Evolutionary conservation across 2,113 vertebrate genomes (phyloP), one percentile per base, ranked within the genome.

Genomic region (Hemibagrus wyckioides): DNA sequence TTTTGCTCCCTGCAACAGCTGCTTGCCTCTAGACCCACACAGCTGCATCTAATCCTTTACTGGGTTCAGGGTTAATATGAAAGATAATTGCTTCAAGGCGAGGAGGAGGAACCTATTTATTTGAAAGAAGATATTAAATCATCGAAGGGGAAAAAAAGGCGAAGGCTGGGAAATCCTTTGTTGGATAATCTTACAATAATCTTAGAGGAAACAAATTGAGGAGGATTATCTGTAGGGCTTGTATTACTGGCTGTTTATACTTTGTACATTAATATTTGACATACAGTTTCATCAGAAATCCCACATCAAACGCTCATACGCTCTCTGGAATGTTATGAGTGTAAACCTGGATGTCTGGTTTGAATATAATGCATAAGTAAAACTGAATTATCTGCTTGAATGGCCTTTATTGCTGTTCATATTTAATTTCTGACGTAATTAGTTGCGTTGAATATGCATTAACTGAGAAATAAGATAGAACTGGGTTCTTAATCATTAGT

Each of bases 61-160:
- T 30, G 80, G 89, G 80, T 86, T 87, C 71, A 61, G 85, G 86
- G 82, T 90, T 91, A 91, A 89, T 92, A 84, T 83, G 85, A 77
- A 61, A 82, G 80, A 88, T 91, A 86, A 91, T 88, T 89, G 82
- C 86, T 90, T 89, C 75, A 89, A 84, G 81, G 80, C 73, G 44
- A 80, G 84, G 87, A 88, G 73, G 59, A 83, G 75, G 63, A 84
- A 86, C 88, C 81, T 88, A 75, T 90, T 89, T 90, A 84, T 84
- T 83, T 61, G 41, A 71, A 57, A 82, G 63, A 84, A 88, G 87
- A 84, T 88, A 86, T 90, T 86, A 84, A 88, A 84, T 88, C 84
- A 63, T 82, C 57, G 48, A 82, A 82, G 77, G 75, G 85, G 48
- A 23, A 19, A 30, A 88, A 73, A 73, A n/a, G 71, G 75, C 36